Conservation (phyloP, 1,140 invertebrate species). For the Solenopsis invicta region DNA sequence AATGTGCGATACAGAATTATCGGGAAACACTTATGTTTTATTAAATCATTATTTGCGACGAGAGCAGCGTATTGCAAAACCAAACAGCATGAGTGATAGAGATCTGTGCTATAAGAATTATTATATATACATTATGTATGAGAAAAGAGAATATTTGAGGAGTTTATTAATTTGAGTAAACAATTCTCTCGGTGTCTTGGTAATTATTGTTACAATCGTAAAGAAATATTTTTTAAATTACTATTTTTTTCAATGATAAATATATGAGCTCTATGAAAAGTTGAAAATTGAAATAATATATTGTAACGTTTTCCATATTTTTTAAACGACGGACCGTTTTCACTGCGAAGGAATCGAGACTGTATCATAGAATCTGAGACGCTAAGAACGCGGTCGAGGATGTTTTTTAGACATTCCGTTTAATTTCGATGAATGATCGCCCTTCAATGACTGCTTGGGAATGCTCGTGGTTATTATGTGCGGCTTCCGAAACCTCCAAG, state of each 20-base stretch:
- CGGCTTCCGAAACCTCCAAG: conserved; percentile 18
- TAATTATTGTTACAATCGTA: conserved; percentile 13
- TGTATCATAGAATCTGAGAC: neutral
- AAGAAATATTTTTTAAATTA: neutral
- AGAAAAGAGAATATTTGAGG: neutral
- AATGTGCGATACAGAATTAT: conserved; percentile 30
- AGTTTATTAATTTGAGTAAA: conserved; percentile 7
- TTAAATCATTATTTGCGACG: conserved; percentile 51
- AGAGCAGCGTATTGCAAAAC: neutral
- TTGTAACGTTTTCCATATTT: neutral
- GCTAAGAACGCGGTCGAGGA: neutral
- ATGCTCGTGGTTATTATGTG: neutral
- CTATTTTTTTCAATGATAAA: neutral
- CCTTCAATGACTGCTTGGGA: conserved; percentile 10
- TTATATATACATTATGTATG: neutral
- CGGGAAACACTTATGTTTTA: conserved; percentile 28
- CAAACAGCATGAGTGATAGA: neutral
- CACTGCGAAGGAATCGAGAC: neutral
- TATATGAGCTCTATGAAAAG: neutral
- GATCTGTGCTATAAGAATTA: neutral
- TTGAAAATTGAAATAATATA: neutral
- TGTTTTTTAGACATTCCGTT: neutral
- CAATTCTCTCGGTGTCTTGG: neutral
- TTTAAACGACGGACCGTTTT: neutral
- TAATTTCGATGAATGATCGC: conserved; percentile 11